Percentiles rank a stretch among this genome's conserved stretches.
These are phyloP conservation scores for Rhabdornis inornatus DNA, from an alignment of 2,113 vertebrate genomes.

Conservation along the genomic window DNA sequence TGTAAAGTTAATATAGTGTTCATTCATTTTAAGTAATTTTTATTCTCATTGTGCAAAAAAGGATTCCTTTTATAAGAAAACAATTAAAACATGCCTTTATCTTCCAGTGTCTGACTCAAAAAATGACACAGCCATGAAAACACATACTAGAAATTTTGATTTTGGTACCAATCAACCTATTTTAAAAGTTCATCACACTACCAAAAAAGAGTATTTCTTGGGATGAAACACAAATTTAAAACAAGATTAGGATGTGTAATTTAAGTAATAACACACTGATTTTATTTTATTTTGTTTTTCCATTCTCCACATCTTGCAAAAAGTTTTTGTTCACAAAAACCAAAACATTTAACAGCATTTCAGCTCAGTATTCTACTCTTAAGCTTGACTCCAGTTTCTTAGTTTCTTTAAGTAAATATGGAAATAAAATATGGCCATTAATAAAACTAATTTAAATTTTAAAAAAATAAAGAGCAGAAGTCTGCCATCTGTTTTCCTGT, in stretches of 20 bases:
- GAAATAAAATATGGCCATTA: not conserved
- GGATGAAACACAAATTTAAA: not conserved
- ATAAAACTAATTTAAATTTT: not conserved
- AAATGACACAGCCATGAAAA: not conserved
- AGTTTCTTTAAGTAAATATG: not conserved
- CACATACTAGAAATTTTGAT: not conserved
- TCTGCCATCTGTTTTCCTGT: not conserved
- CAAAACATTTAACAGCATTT: not conserved
- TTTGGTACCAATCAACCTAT: not conserved
- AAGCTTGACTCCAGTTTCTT: not conserved
- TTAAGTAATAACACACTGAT: not conserved
- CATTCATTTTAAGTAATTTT: not conserved
- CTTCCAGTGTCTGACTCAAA: not conserved
- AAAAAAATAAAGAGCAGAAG: not conserved
- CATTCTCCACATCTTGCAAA: not conserved
- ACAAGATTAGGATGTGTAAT: not conserved
- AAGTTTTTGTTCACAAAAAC: not conserved
- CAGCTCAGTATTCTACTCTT: not conserved
- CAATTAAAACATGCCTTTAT: not conserved
- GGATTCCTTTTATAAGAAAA: not conserved
- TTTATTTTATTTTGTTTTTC: not conserved
- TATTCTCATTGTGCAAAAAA: not conserved
- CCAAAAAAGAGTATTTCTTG: not conserved
- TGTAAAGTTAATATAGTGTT: not conserved
- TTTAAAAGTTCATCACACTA: not conserved